Evolutionary conservation across 2,797 vertebrate genomes (phyloP).

Genomic region (Poecilia velifera): DNA sequence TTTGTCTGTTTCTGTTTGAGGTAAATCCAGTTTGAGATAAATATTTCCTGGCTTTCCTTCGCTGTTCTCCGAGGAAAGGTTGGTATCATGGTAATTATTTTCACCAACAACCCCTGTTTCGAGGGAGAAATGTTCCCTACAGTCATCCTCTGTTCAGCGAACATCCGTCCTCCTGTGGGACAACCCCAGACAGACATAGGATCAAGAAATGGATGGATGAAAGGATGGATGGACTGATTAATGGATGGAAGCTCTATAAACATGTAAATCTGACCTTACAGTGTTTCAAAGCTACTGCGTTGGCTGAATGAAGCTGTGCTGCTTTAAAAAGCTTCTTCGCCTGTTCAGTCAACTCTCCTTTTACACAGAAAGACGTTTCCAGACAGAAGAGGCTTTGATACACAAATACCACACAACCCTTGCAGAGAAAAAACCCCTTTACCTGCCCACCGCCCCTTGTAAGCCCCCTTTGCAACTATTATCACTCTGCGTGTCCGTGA

Average conservation of each 20-base stretch:
- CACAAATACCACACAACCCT: constrained; percentile 48
- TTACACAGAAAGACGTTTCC: constrained; percentile 56
- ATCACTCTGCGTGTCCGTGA: constrained; percentile 23
- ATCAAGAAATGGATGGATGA: constrained; percentile 33
- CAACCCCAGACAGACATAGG: constrained; percentile 29
- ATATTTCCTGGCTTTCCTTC: not conserved
- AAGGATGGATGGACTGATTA: constrained; percentile 44
- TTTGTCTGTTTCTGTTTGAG: not conserved
- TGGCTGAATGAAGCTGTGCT: constrained; percentile 54
- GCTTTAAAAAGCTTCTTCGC: constrained; percentile 65
- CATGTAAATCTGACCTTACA: constrained; percentile 84
- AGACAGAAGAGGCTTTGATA: constrained; percentile 68
- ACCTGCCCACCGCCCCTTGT: constrained; percentile 9
- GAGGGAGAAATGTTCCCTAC: constrained; percentile 1
- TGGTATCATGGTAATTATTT: not conserved
- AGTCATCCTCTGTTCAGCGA: constrained; percentile 16
- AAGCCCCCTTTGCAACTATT: constrained; percentile 28
- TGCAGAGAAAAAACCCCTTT: constrained; percentile 5
- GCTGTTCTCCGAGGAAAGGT: not conserved
- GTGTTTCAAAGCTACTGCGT: constrained; percentile 73
- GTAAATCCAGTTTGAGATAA: not conserved
- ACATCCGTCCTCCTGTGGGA: constrained; percentile 19
- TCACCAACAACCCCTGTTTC: constrained; percentile 2
- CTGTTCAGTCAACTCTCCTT: constrained; percentile 51
- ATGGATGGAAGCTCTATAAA: constrained; percentile 70